Conservation (phyloP, 2,797 vertebrate species). For the Limosa lapponica region DNA sequence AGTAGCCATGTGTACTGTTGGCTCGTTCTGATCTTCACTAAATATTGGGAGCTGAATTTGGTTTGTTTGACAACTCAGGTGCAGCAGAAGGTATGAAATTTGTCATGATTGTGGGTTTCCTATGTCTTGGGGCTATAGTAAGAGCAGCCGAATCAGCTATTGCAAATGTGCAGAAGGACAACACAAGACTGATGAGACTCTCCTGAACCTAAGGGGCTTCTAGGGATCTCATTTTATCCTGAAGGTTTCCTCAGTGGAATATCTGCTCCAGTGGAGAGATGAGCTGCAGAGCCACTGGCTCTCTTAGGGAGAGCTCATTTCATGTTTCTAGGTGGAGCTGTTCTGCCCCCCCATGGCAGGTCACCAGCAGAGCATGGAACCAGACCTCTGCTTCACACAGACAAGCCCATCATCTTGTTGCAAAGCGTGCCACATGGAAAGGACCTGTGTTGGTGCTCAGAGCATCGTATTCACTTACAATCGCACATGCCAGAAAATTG, state of each 20-base stretch:
- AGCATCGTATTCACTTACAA: background rate
- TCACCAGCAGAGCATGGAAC: slow-evolving; percentile 22
- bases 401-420: background rate
- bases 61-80: background rate
- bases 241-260: background rate
- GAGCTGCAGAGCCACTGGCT: background rate
- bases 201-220: background rate
- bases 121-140: background rate
- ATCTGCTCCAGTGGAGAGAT: background rate
- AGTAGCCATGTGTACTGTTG: background rate
- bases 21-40: background rate
- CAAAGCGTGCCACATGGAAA: background rate
- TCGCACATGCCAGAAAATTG: background rate
- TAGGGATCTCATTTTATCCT: background rate
- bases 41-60: background rate
- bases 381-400: background rate
- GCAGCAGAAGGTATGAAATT: background rate
- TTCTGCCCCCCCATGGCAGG: slow-evolving; percentile 65
- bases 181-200: background rate
- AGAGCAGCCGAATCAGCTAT: background rate
- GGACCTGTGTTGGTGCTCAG: background rate
- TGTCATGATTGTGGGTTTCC: background rate
- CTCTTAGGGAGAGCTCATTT: background rate
- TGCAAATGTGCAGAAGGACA: background rate
- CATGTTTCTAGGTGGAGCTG: slow-evolving; percentile 36